Base-by-base conservation (phyloP, 1,140 invertebrate genomes). In the Lysiphlebus fabarum region DNA sequence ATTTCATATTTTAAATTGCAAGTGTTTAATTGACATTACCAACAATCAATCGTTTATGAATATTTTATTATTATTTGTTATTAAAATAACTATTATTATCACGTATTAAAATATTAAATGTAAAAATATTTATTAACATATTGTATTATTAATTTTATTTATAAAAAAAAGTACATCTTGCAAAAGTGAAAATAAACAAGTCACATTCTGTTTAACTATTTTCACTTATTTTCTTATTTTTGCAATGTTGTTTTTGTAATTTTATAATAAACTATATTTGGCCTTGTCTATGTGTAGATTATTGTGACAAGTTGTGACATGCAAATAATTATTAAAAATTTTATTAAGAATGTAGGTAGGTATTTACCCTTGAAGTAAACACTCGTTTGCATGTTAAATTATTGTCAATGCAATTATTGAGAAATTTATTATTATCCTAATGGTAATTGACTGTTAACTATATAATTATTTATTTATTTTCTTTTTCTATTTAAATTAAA, bases 131-230 rank as follows among this genome's bases (percentile, higher is more conserved):
- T 26, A 26, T 26, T 26, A 47, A 49, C 58, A 49, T 59, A 45
- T 59, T 49, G 50, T 45, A 41, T 40, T 10, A 6, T 4, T 42
- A 47, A 26, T n/a, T 12, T 17, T 42, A 42, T 42, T 10, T 8
- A n/a, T 42, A n/a, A n/a, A 2, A 2, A 42, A 42, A 42, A 10
- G 41, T 42, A n/a, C 41, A 42, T 8, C 8, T 8, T 6, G 11
- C 41, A n/a, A n/a, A 42, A n/a, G 41, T 8, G 41, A n/a, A 42
- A n/a, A n/a, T 8, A n/a, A n/a, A 51, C 8, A 14, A 51, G 49
- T 51, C 49, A 51, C 49, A 51, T 51, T 51, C 49, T 51, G 49
- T 37, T 51, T 36, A 51, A 33, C 49, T 1, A 33, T 51, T 51
- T 38, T 51, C 36, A 51, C 36, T 37, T 26, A 37, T 36, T 51